Percentiles rank a stretch among this genome's conserved stretches.
Conservation (phyloP, 2,888 invertebrate species). For the Chrysina gloriosa region DNA sequence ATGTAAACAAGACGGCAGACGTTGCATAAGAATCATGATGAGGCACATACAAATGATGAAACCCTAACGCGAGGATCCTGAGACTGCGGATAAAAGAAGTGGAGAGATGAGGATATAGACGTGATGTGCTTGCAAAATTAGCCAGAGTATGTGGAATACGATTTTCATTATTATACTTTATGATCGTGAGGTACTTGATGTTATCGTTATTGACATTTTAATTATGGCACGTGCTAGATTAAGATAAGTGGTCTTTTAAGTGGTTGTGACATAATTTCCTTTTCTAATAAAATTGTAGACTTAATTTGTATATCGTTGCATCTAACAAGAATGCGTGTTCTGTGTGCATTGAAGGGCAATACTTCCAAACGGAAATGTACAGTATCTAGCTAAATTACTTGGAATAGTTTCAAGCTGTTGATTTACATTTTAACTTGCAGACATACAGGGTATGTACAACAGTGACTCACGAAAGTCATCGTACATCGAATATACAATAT, state of each 20-base stretch:
- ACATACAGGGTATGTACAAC: too few species aligned
- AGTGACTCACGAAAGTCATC: too few species aligned
- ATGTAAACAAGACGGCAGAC: slow-evolving; percentile 28
- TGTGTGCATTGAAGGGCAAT: too few species aligned
- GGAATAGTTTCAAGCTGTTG: too few species aligned
- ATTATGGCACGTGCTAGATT: slow-evolving; percentile 6
- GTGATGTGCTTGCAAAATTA: slow-evolving; percentile 19
- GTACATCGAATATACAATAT: too few species aligned
- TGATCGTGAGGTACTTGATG: slow-evolving; percentile 8
- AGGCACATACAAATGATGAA: slow-evolving; percentile 16
- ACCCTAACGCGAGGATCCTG: background rate
- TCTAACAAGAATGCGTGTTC: background rate
- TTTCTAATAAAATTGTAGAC: background rate
- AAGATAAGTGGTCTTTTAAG: slow-evolving; percentile 1
- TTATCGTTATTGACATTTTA: slow-evolving; percentile 26
- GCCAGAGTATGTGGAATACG: background rate
- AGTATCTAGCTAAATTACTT: too few species aligned
- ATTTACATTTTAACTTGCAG: too few species aligned
- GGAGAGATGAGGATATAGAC: slow-evolving; percentile 19
- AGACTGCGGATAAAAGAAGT: slow-evolving; percentile 4
- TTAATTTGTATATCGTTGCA: background rate
- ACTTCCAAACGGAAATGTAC: too few species aligned
- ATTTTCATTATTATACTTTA: slow-evolving; percentile 27
- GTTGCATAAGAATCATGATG: slow-evolving; percentile 30
- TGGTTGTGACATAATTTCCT: slow-evolving; percentile 20